Conservation (phyloP, 2,797 vertebrate species). For the Anabas testudineus region DNA sequence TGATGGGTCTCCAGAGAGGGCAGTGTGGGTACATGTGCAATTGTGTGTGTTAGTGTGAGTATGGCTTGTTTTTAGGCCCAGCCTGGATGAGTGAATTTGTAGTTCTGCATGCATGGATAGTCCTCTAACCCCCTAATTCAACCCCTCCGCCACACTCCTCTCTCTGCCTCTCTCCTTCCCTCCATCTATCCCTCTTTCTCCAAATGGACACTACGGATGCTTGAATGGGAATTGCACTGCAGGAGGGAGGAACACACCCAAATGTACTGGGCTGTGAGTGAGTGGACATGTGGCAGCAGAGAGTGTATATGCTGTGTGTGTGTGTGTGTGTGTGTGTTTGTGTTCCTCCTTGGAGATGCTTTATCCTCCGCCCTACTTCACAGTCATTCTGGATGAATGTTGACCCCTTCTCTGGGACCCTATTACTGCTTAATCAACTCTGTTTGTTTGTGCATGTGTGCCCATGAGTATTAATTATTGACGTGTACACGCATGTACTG, state of each 20-base stretch:
- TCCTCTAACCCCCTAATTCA: constrained; percentile 49
- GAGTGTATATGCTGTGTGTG: constrained; percentile 43
- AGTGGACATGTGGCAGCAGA: constrained; percentile 77
- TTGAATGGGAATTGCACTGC: constrained; percentile 76
- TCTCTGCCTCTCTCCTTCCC: constrained; percentile 47
- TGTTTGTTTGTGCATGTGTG: constrained; percentile 29
- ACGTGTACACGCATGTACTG: constrained; percentile 6
- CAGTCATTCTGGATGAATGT: constrained; percentile 65
- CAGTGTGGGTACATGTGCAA: constrained; percentile 39
- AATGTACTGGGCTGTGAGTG: constrained; percentile 75
- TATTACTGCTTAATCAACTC: constrained; percentile 62
- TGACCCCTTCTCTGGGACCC: constrained; percentile 55
- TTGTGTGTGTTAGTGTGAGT: constrained; percentile 40
- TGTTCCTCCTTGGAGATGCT: constrained; percentile 77
- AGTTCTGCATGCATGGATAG: constrained; percentile 79
- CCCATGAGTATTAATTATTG: constrained; percentile 4
- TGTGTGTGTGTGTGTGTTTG: constrained; percentile 51
- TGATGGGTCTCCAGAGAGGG: constrained; percentile 67
- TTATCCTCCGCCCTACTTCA: constrained; percentile 81
- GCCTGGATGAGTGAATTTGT: constrained; percentile 70
- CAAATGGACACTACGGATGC: constrained; percentile 75
- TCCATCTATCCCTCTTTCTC: constrained; percentile 67
- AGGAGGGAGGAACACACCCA: constrained; percentile 63
- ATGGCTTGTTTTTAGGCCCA: constrained; percentile 62
- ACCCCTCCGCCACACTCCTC: constrained; percentile 30